A percentile compares a stretch with the other conserved stretches of the same genome.
Evolutionary conservation across 2,113 vertebrate genomes (phyloP).

Genomic region (Oxyruncus cristatus): DNA sequence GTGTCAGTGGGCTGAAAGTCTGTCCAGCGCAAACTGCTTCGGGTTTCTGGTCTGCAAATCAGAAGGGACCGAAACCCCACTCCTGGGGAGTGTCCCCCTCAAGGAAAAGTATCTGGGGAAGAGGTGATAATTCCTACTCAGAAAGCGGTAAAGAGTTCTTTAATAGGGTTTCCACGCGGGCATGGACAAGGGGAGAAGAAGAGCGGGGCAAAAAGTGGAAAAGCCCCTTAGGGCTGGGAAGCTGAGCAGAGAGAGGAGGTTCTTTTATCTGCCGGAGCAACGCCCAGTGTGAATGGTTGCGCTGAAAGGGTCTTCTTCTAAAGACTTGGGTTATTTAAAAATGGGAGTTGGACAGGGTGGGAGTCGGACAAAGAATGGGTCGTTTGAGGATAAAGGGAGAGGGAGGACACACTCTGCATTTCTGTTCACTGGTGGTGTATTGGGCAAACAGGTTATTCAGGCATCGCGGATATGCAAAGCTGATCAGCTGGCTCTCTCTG

Average conservation of each 20-base stretch:
- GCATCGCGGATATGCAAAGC: neutral
- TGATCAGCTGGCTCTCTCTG: neutral
- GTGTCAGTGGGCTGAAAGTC: neutral
- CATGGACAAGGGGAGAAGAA: neutral
- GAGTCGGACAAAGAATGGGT: neutral
- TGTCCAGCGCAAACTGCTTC: neutral
- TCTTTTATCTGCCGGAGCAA: neutral
- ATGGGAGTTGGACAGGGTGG: neutral
- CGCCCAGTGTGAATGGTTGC: neutral
- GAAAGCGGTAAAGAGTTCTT: neutral
- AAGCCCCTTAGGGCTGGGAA: neutral
- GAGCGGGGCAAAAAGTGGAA: neutral
- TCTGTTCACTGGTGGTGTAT: neutral
- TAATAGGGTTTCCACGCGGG: neutral
- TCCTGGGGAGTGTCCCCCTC: neutral
- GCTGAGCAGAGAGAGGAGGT: neutral
- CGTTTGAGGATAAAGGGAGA: neutral
- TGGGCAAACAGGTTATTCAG: conserved; percentile 45
- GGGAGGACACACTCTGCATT: neutral
- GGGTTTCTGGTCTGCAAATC: neutral
- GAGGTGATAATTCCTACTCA: neutral
- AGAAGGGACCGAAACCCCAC: neutral
- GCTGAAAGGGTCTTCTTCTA: neutral
- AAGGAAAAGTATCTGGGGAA: neutral
- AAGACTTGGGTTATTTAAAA: neutral